Base-by-base conservation (phyloP, 2,888 invertebrate species). In the Mylabris sibirica region DNA sequence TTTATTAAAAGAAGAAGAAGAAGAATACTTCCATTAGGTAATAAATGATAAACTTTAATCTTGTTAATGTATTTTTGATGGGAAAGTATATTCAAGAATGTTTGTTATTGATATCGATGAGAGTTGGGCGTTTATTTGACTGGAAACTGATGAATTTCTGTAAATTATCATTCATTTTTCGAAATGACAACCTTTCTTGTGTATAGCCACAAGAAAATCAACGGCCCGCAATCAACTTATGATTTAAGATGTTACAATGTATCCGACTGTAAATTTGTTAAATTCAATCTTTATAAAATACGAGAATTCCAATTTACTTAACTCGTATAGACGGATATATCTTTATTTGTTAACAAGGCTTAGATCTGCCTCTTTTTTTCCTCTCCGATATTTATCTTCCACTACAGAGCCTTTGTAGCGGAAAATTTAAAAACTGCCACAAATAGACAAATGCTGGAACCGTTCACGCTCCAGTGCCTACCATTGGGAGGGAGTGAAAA, bases 191-290 rank as follows among this genome's bases (percentile, higher is more conserved):
- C 24, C 12, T 57, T 6, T 14, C 57, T 57, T 4, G 24, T 4
- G 57, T 22, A 24, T 20, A 57, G 24, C 22, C 24, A 12, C 12
- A 57, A 57, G 22, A 20, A 24, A 57, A 20, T 24, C 57, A 20
- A 20, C 24, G 57, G 22, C 20, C 57, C 57, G 14, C 12, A 57
- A 57, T 57, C 57, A 57, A 57, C 57, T 57, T 24, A 57, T 57
- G 14, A 57, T 57, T 57, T 57, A 57, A 57, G 57, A 57, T 57
- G 57, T 12, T 20, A 11, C 2, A 57, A 22, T 57, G 22, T 57
- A 57, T 20, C 20, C 49, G 22, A 12, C 14, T 12, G 24, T 57
- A 57, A 53, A 57, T 57, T 57, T 24, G 24, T 24, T 57, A 24
- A 57, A 57, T 57, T 6, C 12, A 14, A 11, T 24, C 22, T 30